Percentiles rank a stretch among this genome's conserved stretches.
Conservation (phyloP, 2,888 invertebrate genomes). For the Xylota segnis region DNA sequence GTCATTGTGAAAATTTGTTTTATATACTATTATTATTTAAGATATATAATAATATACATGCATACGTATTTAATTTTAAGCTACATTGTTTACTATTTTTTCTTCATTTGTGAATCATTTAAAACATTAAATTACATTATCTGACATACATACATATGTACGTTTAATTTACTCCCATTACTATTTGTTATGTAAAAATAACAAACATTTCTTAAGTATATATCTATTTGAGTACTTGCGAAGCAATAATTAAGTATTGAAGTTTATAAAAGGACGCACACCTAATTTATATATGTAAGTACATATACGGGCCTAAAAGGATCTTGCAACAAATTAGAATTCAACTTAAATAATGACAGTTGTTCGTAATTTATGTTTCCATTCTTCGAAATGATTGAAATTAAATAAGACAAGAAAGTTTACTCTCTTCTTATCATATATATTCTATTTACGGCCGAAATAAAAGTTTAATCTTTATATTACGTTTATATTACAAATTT, state of each 20-base stretch:
- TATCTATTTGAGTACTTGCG: too few relatives aligned
- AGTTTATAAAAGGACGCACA: too few relatives aligned
- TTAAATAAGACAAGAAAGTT: not conserved
- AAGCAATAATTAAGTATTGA: too few relatives aligned
- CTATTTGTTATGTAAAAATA: too few relatives aligned
- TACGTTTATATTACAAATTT: too few relatives aligned
- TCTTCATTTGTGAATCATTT: conserved; percentile 4
- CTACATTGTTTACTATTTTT: not conserved
- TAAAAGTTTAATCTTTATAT: too few relatives aligned
- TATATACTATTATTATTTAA: not conserved
- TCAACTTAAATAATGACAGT: not conserved
- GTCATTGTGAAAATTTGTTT: not conserved
- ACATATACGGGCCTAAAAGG: not conserved
- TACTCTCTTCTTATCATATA: too few relatives aligned
- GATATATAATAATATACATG: too few relatives aligned
- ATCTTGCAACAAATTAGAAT: not conserved
- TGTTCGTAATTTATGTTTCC: not conserved
- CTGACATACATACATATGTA: conserved; percentile 1
- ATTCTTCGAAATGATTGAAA: not conserved
- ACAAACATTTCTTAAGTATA: too few relatives aligned
- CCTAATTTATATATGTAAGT: too few relatives aligned
- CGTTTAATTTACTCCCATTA: not conserved
- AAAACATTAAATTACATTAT: not conserved
- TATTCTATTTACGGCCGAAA: too few relatives aligned
- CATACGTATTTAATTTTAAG: not conserved